These are phyloP conservation scores for Cheilosia urbana DNA, from an alignment of 2,888 invertebrate genomes.

Conservation along the genomic window DNA sequence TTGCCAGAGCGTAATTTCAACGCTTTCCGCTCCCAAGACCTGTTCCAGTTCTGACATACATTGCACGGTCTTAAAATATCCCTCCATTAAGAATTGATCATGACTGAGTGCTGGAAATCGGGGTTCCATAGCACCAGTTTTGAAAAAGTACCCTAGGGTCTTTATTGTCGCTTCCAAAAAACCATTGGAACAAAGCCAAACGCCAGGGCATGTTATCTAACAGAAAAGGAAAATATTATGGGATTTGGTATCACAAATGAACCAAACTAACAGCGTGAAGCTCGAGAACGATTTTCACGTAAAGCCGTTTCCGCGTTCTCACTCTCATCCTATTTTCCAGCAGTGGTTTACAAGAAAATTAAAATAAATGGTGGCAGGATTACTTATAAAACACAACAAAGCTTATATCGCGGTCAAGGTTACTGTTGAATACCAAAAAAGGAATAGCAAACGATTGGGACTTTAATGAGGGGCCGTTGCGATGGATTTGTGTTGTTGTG, in stretches of 20 bases:
- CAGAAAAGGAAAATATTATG: constrained; percentile 41
- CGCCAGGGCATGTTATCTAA: constrained; percentile 83
- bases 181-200: constrained; percentile 83
- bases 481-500: constrained; percentile 31
- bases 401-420: constrained; percentile 61
- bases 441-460: constrained; percentile 11
- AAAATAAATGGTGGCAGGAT: constrained; percentile 7
- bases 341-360: not conserved
- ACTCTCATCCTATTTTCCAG: not conserved
- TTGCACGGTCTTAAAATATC: constrained; percentile 80
- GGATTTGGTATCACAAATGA: not conserved
- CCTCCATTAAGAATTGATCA: constrained; percentile 82
- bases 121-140: constrained; percentile 82
- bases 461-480: constrained; percentile 27
- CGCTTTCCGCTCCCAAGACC: constrained; percentile 78
- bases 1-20: constrained; percentile 83
- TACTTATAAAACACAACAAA: constrained; percentile 11
- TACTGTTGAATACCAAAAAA: constrained; percentile 45
- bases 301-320: constrained; percentile 78
- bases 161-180: constrained; percentile 82
- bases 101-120: constrained; percentile 82
- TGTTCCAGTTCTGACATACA: constrained; percentile 79
- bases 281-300: constrained; percentile 80
- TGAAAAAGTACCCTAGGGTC: constrained; percentile 82
- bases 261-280: constrained; percentile 80